These are phyloP conservation scores for Iselma pallidipennis DNA, from an alignment of 2,888 invertebrate genomes.

Conservation along the genomic window DNA sequence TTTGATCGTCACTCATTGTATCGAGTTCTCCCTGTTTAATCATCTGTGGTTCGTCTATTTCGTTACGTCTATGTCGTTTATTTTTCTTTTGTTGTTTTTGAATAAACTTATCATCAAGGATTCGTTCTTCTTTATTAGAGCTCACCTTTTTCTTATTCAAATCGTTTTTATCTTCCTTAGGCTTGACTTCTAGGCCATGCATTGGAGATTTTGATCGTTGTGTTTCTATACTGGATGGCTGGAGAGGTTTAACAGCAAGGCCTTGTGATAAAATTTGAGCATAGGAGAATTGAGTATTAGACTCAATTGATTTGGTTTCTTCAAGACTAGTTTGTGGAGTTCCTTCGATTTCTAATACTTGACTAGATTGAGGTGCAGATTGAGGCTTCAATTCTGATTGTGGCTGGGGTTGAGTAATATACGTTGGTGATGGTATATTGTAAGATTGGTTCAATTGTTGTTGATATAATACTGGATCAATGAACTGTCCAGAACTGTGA, in stretches of 20 bases:
- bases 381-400: neutral
- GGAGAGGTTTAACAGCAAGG: conserved; percentile 57
- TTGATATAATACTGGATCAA: conserved; percentile 7
- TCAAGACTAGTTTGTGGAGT: conserved; percentile 4
- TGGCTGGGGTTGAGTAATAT: neutral
- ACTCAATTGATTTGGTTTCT: conserved; percentile 6
- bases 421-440: conserved; percentile 22
- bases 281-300: conserved; percentile 62
- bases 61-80: conserved; percentile 43
- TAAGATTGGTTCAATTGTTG: conserved; percentile 13
- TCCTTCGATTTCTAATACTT: conserved; percentile 5
- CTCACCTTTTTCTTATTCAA: neutral
- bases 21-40: conserved; percentile 50
- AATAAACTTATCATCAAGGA: conserved; percentile 39
- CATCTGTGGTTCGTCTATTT: conserved; percentile 36
- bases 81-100: conserved; percentile 44
- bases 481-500: conserved; percentile 39
- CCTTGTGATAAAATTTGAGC: conserved; percentile 74
- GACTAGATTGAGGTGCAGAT: neutral
- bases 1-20: conserved; percentile 42
- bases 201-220: conserved; percentile 45
- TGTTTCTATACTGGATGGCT: conserved; percentile 61
- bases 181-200: conserved; percentile 42
- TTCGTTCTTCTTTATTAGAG: conserved; percentile 35
- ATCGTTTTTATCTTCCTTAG: conserved; percentile 33